Evolutionary conservation across 2,888 invertebrate genomes (phyloP), one percentile per base, ranked within the genome.

Genomic region (Syritta pipiens): DNA sequence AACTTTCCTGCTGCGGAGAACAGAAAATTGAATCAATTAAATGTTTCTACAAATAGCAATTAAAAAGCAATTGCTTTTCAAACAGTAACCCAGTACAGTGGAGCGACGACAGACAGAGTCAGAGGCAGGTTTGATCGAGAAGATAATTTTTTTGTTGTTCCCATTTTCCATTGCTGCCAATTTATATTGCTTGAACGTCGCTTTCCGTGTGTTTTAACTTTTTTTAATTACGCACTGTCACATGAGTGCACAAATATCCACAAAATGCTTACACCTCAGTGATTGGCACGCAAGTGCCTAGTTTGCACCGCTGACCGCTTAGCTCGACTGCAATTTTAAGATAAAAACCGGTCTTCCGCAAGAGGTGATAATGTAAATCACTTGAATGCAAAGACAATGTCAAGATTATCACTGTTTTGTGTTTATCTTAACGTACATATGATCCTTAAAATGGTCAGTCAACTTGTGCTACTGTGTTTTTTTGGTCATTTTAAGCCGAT

Each of bases 251-350:
- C 30, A 57, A 59, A 59, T 44, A 59, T 51, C 14, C 51, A 55
- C 55, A 37, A 30, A 12, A 63, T 63, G 63, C 59, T 67, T 51
- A 74, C 59, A 59, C 67, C 49, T 57, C 51, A 74, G 59, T 44
- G 49, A 59, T 46, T 65, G 65, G 22, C 72, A 72, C 67, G 74
- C 74, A 74, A 40, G 40, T n/a, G n/a, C n/a, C n/a, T n/a, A n/a
- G n/a, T n/a, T n/a, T n/a, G n/a, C n/a, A n/a, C n/a, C n/a, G n/a
- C n/a, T n/a, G n/a, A n/a, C n/a, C 28, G 10, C 48, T 65, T 35
- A 24, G 24, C 30, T 20, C 24, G 37, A 17, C 49, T 26, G 30
- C 24, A 40, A 57, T 42, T 63, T 57, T 19, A 14, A 10, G 37
- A 48, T 28, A 55, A 46, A 12, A 74, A 74, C 49, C 49, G 40